phyloP scores from a whole-genome alignment of 2,888 invertebrate genomes.

The Crematogaster levior region DNA sequence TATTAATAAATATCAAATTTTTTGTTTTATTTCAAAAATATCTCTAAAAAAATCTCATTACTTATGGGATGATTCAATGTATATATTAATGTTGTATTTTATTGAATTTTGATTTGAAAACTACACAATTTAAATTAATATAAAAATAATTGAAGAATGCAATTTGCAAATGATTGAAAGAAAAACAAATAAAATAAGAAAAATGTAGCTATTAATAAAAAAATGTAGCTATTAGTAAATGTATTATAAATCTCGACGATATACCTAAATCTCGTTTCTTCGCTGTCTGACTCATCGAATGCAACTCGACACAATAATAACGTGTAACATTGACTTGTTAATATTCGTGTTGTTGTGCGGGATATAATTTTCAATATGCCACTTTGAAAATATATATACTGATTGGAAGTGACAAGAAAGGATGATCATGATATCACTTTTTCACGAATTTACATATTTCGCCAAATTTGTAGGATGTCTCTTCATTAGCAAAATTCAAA shows the following conservation, averaged over 20 bases:
- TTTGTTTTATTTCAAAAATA: too few species aligned
- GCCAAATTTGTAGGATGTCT: background rate
- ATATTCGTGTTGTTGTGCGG: background rate
- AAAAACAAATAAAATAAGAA: background rate
- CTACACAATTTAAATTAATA: background rate
- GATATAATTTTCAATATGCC: background rate
- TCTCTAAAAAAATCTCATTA: too few species aligned
- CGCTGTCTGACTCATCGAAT: background rate
- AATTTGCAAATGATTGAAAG: background rate
- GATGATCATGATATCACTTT: slow-evolving; percentile 3
- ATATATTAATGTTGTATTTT: too few species aligned
- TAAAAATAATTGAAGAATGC: background rate
- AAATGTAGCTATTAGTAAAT: too few species aligned
- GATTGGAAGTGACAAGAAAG: background rate
- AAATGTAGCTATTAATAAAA: too few species aligned
- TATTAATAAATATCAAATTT: too few species aligned
- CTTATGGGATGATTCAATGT: too few species aligned
- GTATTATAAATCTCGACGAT: background rate
- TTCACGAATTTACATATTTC: background rate
- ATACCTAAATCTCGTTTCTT: too few species aligned
- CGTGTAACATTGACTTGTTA: background rate
- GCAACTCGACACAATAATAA: background rate
- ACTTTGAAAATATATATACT: background rate
- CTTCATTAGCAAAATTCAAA: slow-evolving; percentile 5
- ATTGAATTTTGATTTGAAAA: too few species aligned